Conservation (phyloP, 1,140 invertebrate species). For the Drosophila kanapiae region DNA sequence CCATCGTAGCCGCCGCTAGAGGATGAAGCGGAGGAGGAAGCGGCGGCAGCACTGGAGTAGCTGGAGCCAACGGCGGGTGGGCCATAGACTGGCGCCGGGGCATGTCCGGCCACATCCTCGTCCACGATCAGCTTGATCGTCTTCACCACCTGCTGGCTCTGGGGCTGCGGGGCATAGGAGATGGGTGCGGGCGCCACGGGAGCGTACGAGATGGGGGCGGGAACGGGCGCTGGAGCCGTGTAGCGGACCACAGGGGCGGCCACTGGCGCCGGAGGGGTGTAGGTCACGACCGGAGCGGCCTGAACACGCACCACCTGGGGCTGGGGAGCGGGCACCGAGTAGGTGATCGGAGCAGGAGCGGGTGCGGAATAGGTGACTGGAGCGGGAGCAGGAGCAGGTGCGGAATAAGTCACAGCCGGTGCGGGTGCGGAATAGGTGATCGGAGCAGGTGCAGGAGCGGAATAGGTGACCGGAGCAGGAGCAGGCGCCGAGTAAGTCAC, state of each 20-base stretch:
- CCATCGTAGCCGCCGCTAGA: constrained; percentile 27
- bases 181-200: constrained; percentile 23
- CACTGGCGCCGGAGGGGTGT: constrained; percentile 20
- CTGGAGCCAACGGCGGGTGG: constrained; percentile 51
- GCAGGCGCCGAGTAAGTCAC: constrained; percentile 37
- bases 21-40: constrained; percentile 34
- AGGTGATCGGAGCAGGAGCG: constrained; percentile 31
- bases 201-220: constrained; percentile 3
- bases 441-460: constrained; percentile 12
- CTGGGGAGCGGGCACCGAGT: constrained; percentile 29
- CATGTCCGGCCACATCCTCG: constrained; percentile 42
- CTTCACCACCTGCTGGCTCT: constrained; percentile 66
- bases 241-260: constrained; percentile 20
- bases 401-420: constrained; percentile 35
- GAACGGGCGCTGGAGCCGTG: constrained; percentile 10
- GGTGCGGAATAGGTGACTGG: constrained; percentile 30
- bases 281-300: constrained; percentile 20
- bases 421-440: constrained; percentile 22
- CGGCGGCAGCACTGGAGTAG: constrained; percentile 43
- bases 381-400: constrained; percentile 41
- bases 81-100: constrained; percentile 63
- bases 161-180: constrained; percentile 32
- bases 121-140: constrained; percentile 78
- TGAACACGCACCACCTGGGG: constrained; percentile 1
- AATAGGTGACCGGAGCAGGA: constrained; percentile 26